Evolutionary conservation across 2,113 vertebrate genomes (phyloP).

Genomic region (Abramis brama): DNA sequence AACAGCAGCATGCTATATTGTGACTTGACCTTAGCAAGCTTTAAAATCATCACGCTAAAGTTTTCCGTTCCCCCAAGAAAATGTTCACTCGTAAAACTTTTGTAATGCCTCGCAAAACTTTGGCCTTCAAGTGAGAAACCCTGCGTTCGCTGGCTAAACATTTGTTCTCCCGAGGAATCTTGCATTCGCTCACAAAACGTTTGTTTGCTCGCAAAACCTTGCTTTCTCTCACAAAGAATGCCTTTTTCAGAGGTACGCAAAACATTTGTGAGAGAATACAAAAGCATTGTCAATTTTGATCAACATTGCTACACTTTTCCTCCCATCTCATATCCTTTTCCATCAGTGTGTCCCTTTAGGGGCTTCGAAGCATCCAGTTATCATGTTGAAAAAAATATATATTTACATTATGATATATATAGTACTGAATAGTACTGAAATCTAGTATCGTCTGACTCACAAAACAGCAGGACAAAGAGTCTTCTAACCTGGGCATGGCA

Average conservation of each 20-base stretch:
- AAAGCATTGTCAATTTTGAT: background rate
- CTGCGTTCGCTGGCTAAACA: too few relatives aligned
- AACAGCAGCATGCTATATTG: background rate
- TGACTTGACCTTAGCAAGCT: background rate
- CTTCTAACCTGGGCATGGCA: constrained; percentile 84
- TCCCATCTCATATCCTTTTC: background rate
- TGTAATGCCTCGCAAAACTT: background rate
- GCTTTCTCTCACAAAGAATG: too few relatives aligned
- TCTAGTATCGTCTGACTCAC: background rate
- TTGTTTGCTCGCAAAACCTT: too few relatives aligned
- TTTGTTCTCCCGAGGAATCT: background rate
- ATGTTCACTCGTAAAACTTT: background rate
- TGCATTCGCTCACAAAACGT: rapidly evolving
- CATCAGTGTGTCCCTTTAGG: background rate
- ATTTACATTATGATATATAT: background rate
- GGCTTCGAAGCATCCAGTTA: background rate
- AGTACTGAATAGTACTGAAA: background rate
- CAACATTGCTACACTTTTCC: background rate
- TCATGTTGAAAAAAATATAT: background rate
- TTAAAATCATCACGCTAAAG: background rate
- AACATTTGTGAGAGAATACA: background rate
- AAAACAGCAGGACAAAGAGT: background rate
- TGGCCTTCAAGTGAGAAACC: background rate
- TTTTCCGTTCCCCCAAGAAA: background rate
- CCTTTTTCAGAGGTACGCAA: background rate